These are phyloP conservation scores for Ectemnius cavifrons DNA, from an alignment of 2,888 invertebrate genomes.

Conservation along the genomic window DNA sequence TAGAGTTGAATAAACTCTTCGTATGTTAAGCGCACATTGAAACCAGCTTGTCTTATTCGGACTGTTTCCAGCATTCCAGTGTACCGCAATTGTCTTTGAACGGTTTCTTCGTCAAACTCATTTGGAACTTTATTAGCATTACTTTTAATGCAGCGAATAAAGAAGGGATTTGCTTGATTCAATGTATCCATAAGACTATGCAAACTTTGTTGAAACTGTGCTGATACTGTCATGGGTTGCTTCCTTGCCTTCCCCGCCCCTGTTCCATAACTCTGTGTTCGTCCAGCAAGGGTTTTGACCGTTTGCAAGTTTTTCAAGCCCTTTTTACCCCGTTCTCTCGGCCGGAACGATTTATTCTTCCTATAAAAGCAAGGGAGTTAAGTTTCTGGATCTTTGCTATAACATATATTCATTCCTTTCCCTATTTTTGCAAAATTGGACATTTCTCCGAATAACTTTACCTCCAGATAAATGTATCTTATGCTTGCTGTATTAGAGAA, in stretches of 20 bases:
- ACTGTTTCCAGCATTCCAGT: slow-evolving; percentile 99
- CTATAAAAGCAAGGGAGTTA: slow-evolving; percentile 78
- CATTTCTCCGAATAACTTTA: not conserved
- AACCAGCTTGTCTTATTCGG: slow-evolving; percentile 95
- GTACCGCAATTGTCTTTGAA: slow-evolving; percentile 93
- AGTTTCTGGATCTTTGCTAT: slow-evolving; percentile 19
- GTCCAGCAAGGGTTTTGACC: slow-evolving; percentile 92
- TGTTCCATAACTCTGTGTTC: slow-evolving; percentile 81
- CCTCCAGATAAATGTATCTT: too few relatives aligned
- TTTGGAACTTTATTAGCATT: slow-evolving; percentile 96
- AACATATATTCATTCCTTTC: slow-evolving; percentile 42
- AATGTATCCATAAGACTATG: slow-evolving; percentile 95
- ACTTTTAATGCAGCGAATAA: slow-evolving; percentile 96
- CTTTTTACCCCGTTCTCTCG: slow-evolving; percentile 91
- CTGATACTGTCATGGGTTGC: slow-evolving; percentile 94
- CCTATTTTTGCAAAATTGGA: slow-evolving; percentile 45
- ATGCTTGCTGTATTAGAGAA: not conserved
- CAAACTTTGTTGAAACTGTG: slow-evolving; percentile 96
- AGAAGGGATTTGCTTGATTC: slow-evolving; percentile 92
- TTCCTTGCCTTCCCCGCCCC: slow-evolving; percentile 84
- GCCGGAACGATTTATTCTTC: slow-evolving; percentile 95
- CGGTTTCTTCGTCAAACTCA: slow-evolving; percentile 95
- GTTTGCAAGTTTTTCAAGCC: slow-evolving; percentile 94
- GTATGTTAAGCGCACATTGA: slow-evolving; percentile 94
- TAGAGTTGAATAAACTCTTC: slow-evolving; percentile 97